Evolutionary conservation across 2,113 vertebrate species (phyloP), one percentile per base, ranked within the genome.

Genomic region (Osmerus mordax): DNA sequence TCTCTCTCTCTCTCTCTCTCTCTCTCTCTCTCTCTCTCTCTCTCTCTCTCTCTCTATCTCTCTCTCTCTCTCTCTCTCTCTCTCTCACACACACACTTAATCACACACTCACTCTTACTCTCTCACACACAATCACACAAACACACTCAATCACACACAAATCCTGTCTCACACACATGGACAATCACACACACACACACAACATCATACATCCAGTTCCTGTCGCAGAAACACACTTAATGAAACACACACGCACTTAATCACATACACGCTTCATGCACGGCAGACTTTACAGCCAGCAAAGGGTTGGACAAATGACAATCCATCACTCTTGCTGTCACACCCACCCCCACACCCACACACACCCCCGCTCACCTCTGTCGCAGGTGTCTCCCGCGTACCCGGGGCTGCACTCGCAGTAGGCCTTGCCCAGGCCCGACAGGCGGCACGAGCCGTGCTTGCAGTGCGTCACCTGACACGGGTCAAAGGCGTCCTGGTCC

Each of bases 381-480:
- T 97, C 96, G 29, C 97, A 99, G 70, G 89, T 91, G 79, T 96
- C 95, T 67, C 97, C 97, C 0, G 94, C 96, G 82, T 96, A 99
- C 21, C 97, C 97, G 0, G 93, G 91, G 93, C 90, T 91, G 82
- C 97, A 99, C 64, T 99, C 96, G 69, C 97, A 99, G 91, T 98
- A 99, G 12, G 96, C 93, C 86, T 95, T 96, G 19, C 96, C 95
- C 71, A 96, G 91, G 58, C 96, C 95, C 0, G 97, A 98, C 80
- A 98, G 92, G 82, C 95, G 90, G 76, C 97, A 99, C 78, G 93
- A 95, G 6, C 97, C 97, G 7, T 99, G 95, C 87, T 98, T 99
- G 84, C 97, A 99, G 76, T 83, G 92, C 76, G 95, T 85, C 70
- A 92, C 84, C 72, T 95, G 94, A 91, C 97, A 99, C 69, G 95